A percentile compares a stretch with the other conserved stretches of the same genome.
These are phyloP conservation scores for Xenops minutus DNA, from an alignment of 2,797 vertebrate genomes.

Conservation along the genomic window DNA sequence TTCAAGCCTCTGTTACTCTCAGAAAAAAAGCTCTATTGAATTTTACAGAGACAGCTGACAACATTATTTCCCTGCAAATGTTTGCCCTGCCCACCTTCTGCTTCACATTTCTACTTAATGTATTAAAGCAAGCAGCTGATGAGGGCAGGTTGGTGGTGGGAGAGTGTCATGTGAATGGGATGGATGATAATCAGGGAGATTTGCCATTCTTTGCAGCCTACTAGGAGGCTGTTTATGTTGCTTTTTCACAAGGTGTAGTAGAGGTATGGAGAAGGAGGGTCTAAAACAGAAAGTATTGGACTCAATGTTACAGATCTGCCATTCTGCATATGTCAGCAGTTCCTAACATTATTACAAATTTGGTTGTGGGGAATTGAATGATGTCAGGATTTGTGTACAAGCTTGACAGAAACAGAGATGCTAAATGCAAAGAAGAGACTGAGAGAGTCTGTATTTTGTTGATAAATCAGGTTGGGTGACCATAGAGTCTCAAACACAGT, in stretches of 20 bases:
- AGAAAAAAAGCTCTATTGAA: background rate
- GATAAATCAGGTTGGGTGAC: background rate
- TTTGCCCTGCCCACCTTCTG: constrained; percentile 58
- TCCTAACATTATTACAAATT: background rate
- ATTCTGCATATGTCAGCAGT: background rate
- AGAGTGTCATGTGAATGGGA: background rate
- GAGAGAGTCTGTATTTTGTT: background rate
- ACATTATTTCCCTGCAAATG: constrained; percentile 33
- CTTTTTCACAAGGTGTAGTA: background rate
- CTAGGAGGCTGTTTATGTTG: background rate
- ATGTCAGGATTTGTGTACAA: background rate
- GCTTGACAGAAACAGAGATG: background rate
- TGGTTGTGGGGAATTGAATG: background rate
- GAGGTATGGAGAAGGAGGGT: background rate
- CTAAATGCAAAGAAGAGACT: background rate
- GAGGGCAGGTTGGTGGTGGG: background rate
- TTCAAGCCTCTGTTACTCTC: constrained; percentile 7
- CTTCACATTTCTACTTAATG: background rate
- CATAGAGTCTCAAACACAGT: background rate
- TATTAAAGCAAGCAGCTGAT: background rate
- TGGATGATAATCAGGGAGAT: background rate
- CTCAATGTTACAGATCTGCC: background rate
- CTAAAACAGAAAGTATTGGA: background rate
- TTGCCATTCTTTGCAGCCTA: background rate
- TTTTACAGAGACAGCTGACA: constrained; percentile 15